Conservation (phyloP, 2,797 vertebrate genomes). For the Scyliorhinus canicula region DNA sequence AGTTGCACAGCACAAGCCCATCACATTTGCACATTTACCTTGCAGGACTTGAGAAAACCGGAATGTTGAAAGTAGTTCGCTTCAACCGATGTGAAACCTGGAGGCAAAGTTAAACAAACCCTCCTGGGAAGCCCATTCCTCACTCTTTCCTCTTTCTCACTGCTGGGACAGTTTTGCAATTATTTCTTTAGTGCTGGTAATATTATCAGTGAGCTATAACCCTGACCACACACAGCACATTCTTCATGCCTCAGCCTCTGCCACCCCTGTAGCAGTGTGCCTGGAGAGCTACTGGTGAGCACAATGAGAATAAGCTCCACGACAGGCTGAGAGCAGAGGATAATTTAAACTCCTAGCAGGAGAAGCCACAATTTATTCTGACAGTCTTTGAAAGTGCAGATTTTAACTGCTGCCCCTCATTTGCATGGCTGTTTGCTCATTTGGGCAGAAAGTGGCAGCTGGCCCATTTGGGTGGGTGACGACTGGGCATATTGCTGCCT, state of each 20-base stretch:
- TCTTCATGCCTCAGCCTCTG: not conserved
- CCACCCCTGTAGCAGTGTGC: not conserved
- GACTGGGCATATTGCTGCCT: not conserved
- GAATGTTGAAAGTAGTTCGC: not conserved
- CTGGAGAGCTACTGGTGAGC: not conserved
- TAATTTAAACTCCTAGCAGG: too few relatives aligned
- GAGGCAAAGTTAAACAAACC: not conserved
- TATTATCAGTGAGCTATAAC: not conserved
- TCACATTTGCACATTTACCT: not conserved
- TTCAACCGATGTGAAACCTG: not conserved
- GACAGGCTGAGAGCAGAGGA: too few relatives aligned
- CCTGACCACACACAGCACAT: constrained; percentile 17
- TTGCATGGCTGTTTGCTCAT: not conserved
- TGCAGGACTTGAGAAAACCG: not conserved
- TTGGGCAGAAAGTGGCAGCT: not conserved
- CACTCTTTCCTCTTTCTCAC: not conserved
- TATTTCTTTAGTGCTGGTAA: constrained; percentile 1
- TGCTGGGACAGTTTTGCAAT: not conserved
- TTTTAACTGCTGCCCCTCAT: not conserved
- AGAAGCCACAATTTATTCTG: not conserved
- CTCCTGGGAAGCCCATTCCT: not conserved
- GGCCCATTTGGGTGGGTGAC: not conserved
- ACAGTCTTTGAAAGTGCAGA: too few relatives aligned
- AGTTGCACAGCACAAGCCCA: not conserved
- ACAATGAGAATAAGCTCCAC: not conserved